phyloP scores from a whole-genome alignment of 2,113 vertebrate species.

The Epinephelus fuscoguttatus region DNA sequence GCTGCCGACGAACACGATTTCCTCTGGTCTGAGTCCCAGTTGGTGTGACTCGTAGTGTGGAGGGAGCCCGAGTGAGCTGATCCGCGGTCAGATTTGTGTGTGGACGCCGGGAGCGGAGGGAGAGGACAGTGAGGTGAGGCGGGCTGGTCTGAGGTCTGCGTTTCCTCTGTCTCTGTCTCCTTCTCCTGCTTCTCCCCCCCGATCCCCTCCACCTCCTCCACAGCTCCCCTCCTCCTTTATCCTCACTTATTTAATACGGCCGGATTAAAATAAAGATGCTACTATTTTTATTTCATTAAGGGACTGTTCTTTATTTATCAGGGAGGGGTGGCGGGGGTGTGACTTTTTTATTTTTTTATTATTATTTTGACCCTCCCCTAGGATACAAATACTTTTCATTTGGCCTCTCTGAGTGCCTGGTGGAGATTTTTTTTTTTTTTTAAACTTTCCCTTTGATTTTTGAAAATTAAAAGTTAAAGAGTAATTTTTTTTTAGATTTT shows the following conservation, averaged over 20 bases:
- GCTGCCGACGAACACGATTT: conserved; percentile 70
- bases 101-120: neutral
- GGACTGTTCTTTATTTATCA: too few species aligned
- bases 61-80: conserved; percentile 52
- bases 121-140: neutral
- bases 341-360: too few species aligned
- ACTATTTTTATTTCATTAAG: neutral
- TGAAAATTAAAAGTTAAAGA: too few species aligned
- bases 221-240: conserved; percentile 20
- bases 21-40: conserved; percentile 70
- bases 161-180: conserved; percentile 41
- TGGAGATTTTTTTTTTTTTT: too few species aligned
- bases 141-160: conserved; percentile 73
- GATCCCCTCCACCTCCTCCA: conserved; percentile 3
- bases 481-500: too few species aligned
- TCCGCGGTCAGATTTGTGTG: conserved; percentile 67
- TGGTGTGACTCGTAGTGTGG: conserved; percentile 46
- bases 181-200: conserved; percentile 24
- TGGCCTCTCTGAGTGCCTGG: too few species aligned
- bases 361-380: too few species aligned
- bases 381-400: too few species aligned
- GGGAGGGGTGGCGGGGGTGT: too few species aligned
- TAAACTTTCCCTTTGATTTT: too few species aligned
- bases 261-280: neutral
- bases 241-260: neutral